Conservation (phyloP, 2,113 vertebrate species). For the Zosterops japonicus region DNA sequence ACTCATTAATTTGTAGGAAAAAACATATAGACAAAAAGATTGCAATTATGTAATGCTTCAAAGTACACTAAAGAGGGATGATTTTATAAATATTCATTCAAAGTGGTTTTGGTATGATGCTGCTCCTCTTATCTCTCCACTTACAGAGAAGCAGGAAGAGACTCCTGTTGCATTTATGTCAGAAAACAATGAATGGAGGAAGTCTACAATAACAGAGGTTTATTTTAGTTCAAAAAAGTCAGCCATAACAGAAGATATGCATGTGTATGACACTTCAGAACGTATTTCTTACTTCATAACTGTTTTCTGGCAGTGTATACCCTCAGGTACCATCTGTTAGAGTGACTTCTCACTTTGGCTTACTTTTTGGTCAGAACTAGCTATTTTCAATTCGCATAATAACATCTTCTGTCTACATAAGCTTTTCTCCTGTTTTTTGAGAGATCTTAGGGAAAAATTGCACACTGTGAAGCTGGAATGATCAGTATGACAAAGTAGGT, state of each 20-base stretch:
- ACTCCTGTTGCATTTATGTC: background rate
- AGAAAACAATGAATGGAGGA: background rate
- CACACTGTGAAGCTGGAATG: background rate
- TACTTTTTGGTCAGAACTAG: background rate
- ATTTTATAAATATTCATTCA: background rate
- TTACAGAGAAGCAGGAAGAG: background rate
- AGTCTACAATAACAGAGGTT: background rate
- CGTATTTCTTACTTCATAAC: background rate
- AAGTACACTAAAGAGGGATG: background rate
- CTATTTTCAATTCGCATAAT: background rate
- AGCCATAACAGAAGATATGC: background rate
- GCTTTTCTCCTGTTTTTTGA: background rate
- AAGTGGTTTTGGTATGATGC: background rate
- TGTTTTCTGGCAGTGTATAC: background rate
- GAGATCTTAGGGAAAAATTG: background rate
- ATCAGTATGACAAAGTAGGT: background rate
- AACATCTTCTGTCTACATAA: background rate
- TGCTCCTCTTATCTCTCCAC: background rate
- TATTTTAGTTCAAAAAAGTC: constrained; percentile 24
- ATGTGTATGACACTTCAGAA: background rate
- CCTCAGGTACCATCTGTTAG: background rate
- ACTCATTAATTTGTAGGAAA: background rate
- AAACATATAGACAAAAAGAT: background rate
- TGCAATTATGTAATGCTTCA: background rate
- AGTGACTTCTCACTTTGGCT: background rate